A percentile compares a stretch with the other conserved stretches of the same genome.
Evolutionary conservation across 2,888 invertebrate genomes (phyloP).

Genomic region (Spodoptera exigua): DNA sequence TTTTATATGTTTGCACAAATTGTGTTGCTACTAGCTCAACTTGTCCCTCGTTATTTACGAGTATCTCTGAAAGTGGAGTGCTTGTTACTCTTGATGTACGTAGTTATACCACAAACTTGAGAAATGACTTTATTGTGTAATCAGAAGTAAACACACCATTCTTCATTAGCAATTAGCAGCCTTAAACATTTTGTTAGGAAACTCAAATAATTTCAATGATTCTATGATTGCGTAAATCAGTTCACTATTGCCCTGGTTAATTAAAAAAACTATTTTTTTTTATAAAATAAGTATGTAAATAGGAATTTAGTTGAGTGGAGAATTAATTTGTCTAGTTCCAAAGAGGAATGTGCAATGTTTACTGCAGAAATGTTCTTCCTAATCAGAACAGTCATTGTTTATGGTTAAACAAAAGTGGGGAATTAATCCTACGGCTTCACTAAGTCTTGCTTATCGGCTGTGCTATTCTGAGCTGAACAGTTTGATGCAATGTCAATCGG

Average conservation of each 20-base stretch:
- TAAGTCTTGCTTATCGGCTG: conserved; percentile 71
- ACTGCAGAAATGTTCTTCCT: neutral
- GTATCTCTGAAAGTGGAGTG: conserved; percentile 24
- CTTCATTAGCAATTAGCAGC: no score
- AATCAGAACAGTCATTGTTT: conserved; percentile 8
- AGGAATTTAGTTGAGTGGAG: no score
- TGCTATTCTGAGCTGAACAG: conserved; percentile 67
- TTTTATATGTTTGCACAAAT: conserved; percentile 39
- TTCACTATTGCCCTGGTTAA: no score
- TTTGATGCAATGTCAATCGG: conserved; percentile 74
- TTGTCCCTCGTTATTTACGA: conserved; percentile 40
- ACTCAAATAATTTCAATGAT: no score
- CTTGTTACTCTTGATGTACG: conserved; percentile 1
- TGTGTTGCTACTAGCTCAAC: conserved; percentile 49
- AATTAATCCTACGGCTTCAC: conserved; percentile 41
- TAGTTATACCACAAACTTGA: neutral
- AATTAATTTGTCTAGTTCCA: no score
- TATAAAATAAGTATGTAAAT: no score
- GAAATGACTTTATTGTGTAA: neutral
- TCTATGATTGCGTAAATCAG: no score
- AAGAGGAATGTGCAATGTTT: no score
- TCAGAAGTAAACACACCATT: no score
- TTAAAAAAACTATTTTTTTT: no score
- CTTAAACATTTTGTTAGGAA: no score
- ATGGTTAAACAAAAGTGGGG: conserved; percentile 6